Base-by-base conservation (phyloP, 2,888 invertebrate genomes). In the Oscheius onirici region DNA sequence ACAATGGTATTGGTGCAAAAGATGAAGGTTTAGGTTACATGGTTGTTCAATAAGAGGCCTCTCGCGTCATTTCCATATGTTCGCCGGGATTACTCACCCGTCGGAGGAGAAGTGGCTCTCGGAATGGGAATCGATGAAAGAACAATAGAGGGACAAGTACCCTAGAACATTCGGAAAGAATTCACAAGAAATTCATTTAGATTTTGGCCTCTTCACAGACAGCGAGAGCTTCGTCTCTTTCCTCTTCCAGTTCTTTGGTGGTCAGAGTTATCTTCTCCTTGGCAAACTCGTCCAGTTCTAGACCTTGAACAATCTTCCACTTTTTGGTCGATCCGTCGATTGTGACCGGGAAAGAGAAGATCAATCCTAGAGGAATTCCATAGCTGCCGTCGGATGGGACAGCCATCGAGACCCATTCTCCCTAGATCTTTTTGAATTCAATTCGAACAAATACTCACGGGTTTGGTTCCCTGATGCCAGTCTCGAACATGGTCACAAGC, bases 401-500 rank as follows among this genome's bases (percentile, higher is more conserved):
- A 49, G 94, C 97, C 97, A 99, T 99, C 71, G 96, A 97, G 54
- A 87, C 86, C 86, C 87, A 88, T 34, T 84, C 70, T 54, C 84
- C 88, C 78, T 78, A 52, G 51, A 76, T 46, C 41, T 61, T n/a
- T 17, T 1, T 11, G 3, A n/a, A n/a, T 44, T 49, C 11, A 40
- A 70, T 13, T 8, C 13, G 11, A n/a, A 10, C 10, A 24, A 51
- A 52, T 2, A 58, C 69, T 26, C 40, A 69, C 79, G 26, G 73
- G 63, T 65, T 76, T 69, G 60, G 80, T 80, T 75, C 80, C 80
- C 40, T 78, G 76, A 92, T 94, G 97, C 95, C 97, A 95, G 88
- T 95, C 95, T 82, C 92, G 92, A 93, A 99, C 95, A 88, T 99
- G 97, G 89, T 99, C 97, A 79, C 93, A 93, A 34, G 97, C 96